Conservation (phyloP, 2,113 vertebrate species). For the Colaptes auratus region DNA sequence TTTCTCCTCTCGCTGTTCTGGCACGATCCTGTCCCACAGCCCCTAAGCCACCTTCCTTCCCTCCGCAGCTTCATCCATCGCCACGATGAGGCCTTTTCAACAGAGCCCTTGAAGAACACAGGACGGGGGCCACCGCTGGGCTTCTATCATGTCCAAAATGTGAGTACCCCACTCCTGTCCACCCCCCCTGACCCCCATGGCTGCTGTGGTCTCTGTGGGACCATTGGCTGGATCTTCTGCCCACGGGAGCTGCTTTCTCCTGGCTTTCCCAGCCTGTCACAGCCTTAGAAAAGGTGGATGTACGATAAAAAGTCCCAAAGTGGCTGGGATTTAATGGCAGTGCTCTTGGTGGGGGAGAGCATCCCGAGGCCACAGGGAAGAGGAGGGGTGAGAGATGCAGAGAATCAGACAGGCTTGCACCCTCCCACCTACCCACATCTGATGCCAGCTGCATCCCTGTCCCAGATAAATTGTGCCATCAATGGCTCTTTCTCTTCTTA, state of each 20-base stretch:
- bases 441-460: not conserved
- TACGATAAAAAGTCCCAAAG: not conserved
- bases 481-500: slow-evolving; percentile 16
- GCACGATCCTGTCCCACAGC: fast-evolving
- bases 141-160: slow-evolving; percentile 98
- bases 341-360: not conserved
- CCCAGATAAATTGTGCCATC: fast-evolving
- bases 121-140: slow-evolving; percentile 93
- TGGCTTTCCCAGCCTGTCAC: not conserved
- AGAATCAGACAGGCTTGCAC: not conserved
- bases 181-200: not conserved
- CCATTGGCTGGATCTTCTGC: not conserved
- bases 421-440: not conserved
- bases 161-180: slow-evolving; percentile 60
- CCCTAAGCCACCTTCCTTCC: not conserved
- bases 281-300: not conserved
- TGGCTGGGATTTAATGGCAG: not conserved
- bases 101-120: slow-evolving; percentile 96
- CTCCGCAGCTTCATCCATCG: slow-evolving; percentile 93
- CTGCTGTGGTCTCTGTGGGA: not conserved
- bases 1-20: not conserved
- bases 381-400: not conserved
- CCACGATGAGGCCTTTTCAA: slow-evolving; percentile 96
- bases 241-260: not conserved
- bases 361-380: not conserved